Base-by-base conservation (phyloP, 1,140 invertebrate species). In the Drosophila funebris region DNA sequence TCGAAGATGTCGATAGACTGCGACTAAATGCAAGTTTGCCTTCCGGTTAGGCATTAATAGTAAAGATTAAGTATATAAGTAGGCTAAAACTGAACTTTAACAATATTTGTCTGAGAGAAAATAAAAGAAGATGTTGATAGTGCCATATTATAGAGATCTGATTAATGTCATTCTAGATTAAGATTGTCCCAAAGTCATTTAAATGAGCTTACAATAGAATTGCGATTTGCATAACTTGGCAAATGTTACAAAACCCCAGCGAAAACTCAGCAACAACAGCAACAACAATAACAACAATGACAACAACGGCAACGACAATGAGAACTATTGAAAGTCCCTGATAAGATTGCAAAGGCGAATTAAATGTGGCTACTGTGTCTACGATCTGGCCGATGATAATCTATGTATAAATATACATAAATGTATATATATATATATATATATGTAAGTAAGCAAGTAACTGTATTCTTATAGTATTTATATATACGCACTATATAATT, bases 321-420 rank as follows among this genome's bases (percentile, higher is more conserved):
- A 31, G 16, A 24, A 41, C 33, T 43, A 52, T 44, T 61, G 36
- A 70, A 62, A 70, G 58, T 70, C 29, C 39, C 67, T 54, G 67
- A 70, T 70, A 70, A 70, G 67, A 70, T 70, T 63, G 48, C 57
- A 37, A 62, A 29, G 31, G 37, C 20, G 41, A 67, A 62, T 20
- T 16, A 53, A 53, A 39, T 67, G 63, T 39, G 63, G 29, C 63
- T 58, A 67, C 63, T 67, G 54, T 27, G 29, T 22, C 7, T 29
- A 20, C 58, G 67, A 69, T 69, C 39, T 13, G 8, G 6, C 22
- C n/a, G 29, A 13, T 54, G 67, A 62, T 70, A 54, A 63, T 62
- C 48, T 37, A 43, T 61, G 20, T 39, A 31, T 43, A 13, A 14
- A 24, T 13, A 44, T 27, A 5, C 24, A 6, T 27, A 4, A 27